A percentile compares a stretch with the other conserved stretches of the same genome.
Conservation (phyloP, 2,888 invertebrate genomes). For the Xestobium rufovillosum region DNA sequence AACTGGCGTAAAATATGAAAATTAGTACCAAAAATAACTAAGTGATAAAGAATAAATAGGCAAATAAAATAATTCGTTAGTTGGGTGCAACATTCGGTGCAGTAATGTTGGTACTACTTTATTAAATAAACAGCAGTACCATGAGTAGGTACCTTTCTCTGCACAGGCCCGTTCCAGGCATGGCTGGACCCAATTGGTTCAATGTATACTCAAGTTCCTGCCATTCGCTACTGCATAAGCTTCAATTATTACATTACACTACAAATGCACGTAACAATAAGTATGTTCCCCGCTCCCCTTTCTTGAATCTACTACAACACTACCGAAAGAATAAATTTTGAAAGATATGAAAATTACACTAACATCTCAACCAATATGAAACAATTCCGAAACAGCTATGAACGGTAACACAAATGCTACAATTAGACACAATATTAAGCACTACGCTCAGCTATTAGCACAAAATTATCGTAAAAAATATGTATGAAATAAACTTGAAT, state of each 20-base stretch:
- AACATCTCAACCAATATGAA: no score
- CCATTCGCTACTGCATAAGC: slow-evolving; percentile 43
- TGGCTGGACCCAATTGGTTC: slow-evolving; percentile 42
- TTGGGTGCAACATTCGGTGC: slow-evolving; percentile 40
- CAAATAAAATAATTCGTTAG: no score
- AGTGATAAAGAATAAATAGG: no score
- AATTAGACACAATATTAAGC: background rate
- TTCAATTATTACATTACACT: slow-evolving; percentile 24
- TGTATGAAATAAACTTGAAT: no score
- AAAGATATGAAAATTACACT: no score
- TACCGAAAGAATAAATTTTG: no score
- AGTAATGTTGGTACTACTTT: slow-evolving; percentile 31
- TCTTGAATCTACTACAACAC: no score
- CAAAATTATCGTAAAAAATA: no score
- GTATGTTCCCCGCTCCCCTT: no score
- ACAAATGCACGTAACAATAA: no score
- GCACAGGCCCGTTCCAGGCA: slow-evolving; percentile 45
- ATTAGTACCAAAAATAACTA: no score
- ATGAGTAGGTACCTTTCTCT: slow-evolving; percentile 46
- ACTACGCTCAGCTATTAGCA: slow-evolving; percentile 3
- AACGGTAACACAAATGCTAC: background rate
- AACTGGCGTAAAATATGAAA: no score
- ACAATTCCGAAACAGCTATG: background rate
- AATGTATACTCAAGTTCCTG: slow-evolving; percentile 42
- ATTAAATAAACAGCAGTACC: slow-evolving; percentile 20